Conservation (phyloP, 2,797 vertebrate genomes). For the Sebastes umbrosus region DNA sequence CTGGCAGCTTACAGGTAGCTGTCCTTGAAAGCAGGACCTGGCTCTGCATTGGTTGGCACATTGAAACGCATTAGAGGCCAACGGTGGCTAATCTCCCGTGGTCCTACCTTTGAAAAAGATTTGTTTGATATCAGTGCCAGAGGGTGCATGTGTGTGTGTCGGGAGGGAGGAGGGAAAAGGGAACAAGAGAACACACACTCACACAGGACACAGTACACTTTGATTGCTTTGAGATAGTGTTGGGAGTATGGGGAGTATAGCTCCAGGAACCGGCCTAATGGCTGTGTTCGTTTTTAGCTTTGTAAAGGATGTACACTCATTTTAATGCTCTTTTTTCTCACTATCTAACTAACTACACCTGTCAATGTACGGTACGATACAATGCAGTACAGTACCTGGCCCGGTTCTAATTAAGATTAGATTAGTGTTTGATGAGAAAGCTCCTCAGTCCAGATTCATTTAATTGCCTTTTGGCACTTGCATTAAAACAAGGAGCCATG, state of each 20-base stretch:
- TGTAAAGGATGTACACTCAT: not conserved
- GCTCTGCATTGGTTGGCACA: constrained; percentile 63
- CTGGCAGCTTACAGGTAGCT: constrained; percentile 53
- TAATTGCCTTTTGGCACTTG: constrained; percentile 13
- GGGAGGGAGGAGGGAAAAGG: not conserved
- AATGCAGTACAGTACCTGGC: not conserved
- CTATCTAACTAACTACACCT: not conserved
- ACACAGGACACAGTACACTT: not conserved
- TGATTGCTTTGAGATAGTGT: constrained; percentile 27
- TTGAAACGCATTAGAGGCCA: constrained; percentile 55
- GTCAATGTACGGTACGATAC: not conserved
- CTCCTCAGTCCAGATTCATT: constrained; percentile 11
- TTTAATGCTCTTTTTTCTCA: not conserved
- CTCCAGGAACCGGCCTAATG: constrained; percentile 8
- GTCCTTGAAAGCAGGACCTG: constrained; percentile 67
- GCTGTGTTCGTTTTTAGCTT: not conserved
- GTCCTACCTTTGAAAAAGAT: constrained; percentile 67
- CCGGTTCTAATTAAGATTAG: not conserved
- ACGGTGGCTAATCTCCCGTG: constrained; percentile 60
- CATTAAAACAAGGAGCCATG: constrained; percentile 30
- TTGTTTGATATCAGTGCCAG: constrained; percentile 70
- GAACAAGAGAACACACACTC: not conserved
- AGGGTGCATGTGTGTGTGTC: constrained; percentile 23
- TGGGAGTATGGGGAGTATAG: not conserved
- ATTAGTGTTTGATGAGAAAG: constrained; percentile 23